A percentile compares a stretch with the other conserved stretches of the same genome.
Evolutionary conservation across 2,797 vertebrate genomes (phyloP).

Genomic region (Ctenosaura bakeri): DNA sequence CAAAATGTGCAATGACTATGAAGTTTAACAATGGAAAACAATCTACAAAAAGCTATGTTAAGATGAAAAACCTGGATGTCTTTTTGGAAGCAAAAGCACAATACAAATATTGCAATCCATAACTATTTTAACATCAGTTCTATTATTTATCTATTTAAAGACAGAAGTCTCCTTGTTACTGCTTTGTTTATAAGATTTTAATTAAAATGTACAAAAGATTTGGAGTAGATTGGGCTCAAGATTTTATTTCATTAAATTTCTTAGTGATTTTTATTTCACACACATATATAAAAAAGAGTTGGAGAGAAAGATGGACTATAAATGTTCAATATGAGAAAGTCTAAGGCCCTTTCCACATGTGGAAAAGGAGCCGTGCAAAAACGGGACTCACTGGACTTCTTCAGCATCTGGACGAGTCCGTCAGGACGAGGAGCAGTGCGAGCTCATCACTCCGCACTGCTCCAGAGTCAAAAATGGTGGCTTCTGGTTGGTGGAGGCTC

Average conservation of each 20-base stretch:
- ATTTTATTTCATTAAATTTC: background rate
- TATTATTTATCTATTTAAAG: background rate
- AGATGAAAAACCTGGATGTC: background rate
- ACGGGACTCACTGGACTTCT: no score
- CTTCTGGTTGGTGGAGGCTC: no score
- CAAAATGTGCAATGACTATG: background rate
- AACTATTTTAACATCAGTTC: background rate
- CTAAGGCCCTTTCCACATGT: no score
- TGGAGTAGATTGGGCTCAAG: background rate
- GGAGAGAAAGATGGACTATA: background rate
- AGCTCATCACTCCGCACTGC: no score
- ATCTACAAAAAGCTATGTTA: background rate
- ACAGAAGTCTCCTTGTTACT: background rate
- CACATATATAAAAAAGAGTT: no score
- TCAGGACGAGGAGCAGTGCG: no score
- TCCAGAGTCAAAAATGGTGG: no score
- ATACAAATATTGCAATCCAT: background rate
- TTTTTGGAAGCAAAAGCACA: background rate
- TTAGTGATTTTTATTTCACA: no score
- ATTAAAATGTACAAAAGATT: background rate
- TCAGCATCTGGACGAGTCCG: no score
- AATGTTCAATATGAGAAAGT: no score
- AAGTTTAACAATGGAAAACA: background rate
- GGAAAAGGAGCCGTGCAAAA: no score
- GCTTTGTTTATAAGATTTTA: background rate